Base-by-base conservation (phyloP, 2,113 vertebrate genomes). In the Indicator maculatus region DNA sequence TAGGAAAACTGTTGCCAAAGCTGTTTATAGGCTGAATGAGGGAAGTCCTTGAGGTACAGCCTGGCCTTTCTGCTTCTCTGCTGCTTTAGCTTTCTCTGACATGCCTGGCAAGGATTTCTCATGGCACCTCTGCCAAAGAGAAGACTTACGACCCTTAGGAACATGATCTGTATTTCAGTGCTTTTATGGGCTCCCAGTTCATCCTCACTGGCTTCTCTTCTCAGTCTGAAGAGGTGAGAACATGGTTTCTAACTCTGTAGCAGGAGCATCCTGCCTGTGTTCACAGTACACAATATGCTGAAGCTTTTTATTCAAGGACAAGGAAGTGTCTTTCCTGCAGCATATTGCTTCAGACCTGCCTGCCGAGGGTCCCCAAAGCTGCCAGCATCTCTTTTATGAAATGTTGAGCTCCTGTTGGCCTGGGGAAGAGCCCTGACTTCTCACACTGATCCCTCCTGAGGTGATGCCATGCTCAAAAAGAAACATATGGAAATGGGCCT, bases 261-360 rank as follows among this genome's bases (percentile, higher is more conserved):
- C 20, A 27, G n/a, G 7, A 45, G 13, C n/a, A 16, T 27, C 36
- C 30, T 2, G 7, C 38, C 16, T 33, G 41, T 16, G 38, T 27
- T 9, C 23, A 5, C 38, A 65, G 45, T 27, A 59, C 1, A 2
- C 30, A 11, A 20, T 52, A 9, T 33, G 1, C 10, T 0, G 13
- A 53, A 77, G 11, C 47, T 41, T 26, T 86, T 70, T 55, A 53
- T 26, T 16, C 64, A 89, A 79, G 71, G 63, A 44, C 26, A 41
- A 52, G 47, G 20, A 18, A 69, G 6, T 24, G n/a, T 5, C 52
- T 72, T 78, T 61, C 39, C 67, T 36, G 41, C 6, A 7, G 56
- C 13, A 4, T 1, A 2, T 41, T 38, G 24, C n/a, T 64, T 65
- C 10, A 15, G 44, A 21, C 12, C 45, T 23, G 44, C 0, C 0